These are phyloP conservation scores for Gasteruption jaculator DNA, from an alignment of 2,888 invertebrate species.

Conservation along the genomic window DNA sequence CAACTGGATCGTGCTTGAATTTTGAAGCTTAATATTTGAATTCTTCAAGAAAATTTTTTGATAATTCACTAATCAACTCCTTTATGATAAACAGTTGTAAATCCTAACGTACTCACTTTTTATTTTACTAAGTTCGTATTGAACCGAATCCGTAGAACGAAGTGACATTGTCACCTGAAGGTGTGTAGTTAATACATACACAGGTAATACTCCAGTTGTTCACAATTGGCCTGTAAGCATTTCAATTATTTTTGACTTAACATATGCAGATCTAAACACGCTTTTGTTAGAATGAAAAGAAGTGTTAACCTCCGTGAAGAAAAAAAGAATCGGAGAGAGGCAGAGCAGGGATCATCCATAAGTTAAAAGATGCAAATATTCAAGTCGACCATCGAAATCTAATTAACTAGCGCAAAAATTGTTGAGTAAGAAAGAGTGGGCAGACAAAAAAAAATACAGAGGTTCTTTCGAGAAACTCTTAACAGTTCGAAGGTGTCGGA, in stretches of 20 bases:
- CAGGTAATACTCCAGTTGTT: too few species aligned
- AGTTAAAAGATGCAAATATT: constrained; percentile 48
- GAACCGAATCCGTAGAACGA: too few species aligned
- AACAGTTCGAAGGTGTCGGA: constrained; percentile 45
- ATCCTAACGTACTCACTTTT: too few species aligned
- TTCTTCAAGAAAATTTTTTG: too few species aligned
- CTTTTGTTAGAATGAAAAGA: too few species aligned
- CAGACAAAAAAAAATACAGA: constrained; percentile 8
- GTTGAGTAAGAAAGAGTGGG: constrained; percentile 29
- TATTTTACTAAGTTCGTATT: too few species aligned
- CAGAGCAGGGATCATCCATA: too few species aligned
- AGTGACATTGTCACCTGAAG: too few species aligned
- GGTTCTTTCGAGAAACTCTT: constrained; percentile 26
- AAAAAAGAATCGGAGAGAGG: constrained; percentile 24
- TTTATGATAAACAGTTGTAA: too few species aligned
- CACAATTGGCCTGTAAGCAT: constrained; percentile 46
- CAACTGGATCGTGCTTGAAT: constrained; percentile 27
- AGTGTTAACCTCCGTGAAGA: too few species aligned
- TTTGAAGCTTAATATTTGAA: constrained; percentile 14
- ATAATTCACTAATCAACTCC: too few species aligned
- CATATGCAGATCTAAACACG: constrained; percentile 40
- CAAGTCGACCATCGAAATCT: constrained; percentile 49
- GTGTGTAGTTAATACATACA: too few species aligned
- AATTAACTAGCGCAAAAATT: constrained; percentile 47
- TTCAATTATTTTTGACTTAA: constrained; percentile 45